Percentiles rank a stretch among this genome's conserved stretches.
phyloP scores from a whole-genome alignment of 2,888 invertebrate species.

The Torymus aiolomorphi region DNA sequence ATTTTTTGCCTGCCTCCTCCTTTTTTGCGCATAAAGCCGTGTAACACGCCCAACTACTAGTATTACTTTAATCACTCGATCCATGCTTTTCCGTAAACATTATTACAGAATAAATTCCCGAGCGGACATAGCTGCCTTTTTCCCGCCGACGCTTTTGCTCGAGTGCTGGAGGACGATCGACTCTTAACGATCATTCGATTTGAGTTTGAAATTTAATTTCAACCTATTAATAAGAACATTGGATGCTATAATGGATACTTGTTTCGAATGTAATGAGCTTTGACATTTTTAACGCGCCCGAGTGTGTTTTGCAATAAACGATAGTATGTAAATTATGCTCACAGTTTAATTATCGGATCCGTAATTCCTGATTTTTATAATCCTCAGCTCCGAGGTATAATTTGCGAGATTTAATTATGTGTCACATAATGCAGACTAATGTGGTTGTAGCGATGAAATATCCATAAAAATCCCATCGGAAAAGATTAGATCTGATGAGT shows the following conservation, averaged over 20 bases:
- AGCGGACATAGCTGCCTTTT: neutral
- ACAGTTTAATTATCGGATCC: too few species aligned
- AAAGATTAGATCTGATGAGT: too few species aligned
- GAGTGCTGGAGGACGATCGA: neutral
- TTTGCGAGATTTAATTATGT: too few species aligned
- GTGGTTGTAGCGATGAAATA: too few species aligned
- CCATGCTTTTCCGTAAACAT: conserved; percentile 49
- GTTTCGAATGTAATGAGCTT: neutral
- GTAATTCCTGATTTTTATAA: too few species aligned
- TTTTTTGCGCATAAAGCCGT: conserved; percentile 2
- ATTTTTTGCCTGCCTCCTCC: neutral
- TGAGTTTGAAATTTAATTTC: conserved; percentile 29
- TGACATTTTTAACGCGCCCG: conserved; percentile 6
- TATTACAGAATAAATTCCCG: conserved; percentile 43
- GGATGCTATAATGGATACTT: neutral
- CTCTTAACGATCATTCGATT: conserved; percentile 19
- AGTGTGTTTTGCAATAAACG: conserved; percentile 6
- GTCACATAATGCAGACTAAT: too few species aligned
- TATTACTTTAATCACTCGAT: conserved; percentile 44
- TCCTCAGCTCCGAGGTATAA: too few species aligned
- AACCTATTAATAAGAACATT: conserved; percentile 19
- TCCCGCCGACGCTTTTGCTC: neutral
- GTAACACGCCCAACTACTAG: conserved; percentile 39
- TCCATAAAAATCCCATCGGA: too few species aligned
- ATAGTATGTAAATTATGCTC: neutral